phyloP scores from a whole-genome alignment of 2,797 vertebrate genomes.

The Notoglanidium macrostoma region DNA sequence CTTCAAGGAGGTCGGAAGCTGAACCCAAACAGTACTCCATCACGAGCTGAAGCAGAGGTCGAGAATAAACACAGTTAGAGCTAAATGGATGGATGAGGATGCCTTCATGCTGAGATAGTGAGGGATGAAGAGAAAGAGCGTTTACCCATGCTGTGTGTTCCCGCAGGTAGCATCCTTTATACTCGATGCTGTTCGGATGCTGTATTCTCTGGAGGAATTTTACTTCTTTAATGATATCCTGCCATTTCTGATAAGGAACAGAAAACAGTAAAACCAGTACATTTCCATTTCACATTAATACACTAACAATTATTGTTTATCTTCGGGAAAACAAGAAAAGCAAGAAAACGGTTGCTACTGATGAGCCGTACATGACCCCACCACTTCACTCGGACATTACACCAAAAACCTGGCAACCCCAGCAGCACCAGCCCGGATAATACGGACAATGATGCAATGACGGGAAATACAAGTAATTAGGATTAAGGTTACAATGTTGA shows the following conservation, averaged over 20 bases:
- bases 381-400: background rate
- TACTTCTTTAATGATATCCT: slow-evolving; percentile 99
- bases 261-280: background rate
- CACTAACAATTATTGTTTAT: background rate
- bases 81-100: background rate
- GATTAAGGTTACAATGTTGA: background rate
- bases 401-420: too few relatives aligned
- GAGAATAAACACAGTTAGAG: background rate
- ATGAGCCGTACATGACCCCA: background rate
- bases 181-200: slow-evolving; percentile 99
- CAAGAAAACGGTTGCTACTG: background rate
- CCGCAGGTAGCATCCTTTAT: slow-evolving; percentile 98
- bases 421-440: background rate
- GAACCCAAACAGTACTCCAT: slow-evolving; percentile 99
- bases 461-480: background rate
- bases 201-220: slow-evolving; percentile 97
- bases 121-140: slow-evolving; percentile 9
- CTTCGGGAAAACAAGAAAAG: background rate
- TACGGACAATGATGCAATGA: background rate
- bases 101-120: background rate
- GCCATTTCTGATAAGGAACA: slow-evolving; percentile 88
- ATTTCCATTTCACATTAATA: background rate
- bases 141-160: slow-evolving; percentile 98
- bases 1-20: slow-evolving; percentile 96
- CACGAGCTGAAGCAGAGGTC: slow-evolving; percentile 78